Evolutionary conservation across 1,140 invertebrate species (phyloP).

Genomic region (Ridgeia piscesae): DNA sequence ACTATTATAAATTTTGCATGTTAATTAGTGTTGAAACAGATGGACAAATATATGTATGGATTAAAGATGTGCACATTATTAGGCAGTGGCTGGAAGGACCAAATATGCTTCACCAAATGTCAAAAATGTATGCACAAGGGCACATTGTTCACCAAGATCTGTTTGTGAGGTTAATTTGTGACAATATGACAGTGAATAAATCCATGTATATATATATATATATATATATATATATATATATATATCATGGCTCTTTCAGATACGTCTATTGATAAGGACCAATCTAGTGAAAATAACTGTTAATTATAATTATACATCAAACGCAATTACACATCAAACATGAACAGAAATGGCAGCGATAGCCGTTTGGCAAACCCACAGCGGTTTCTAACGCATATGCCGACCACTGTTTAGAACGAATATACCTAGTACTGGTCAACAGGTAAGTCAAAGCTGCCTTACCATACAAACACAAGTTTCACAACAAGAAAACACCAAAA

Average conservation of each 20-base stretch:
- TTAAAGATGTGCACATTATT: neutral
- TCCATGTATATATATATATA: neutral
- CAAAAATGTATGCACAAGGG: neutral
- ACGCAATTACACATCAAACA: neutral
- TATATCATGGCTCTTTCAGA: neutral
- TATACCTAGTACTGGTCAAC: neutral
- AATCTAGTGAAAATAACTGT: neutral
- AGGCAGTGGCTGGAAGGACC: neutral
- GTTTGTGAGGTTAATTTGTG: neutral
- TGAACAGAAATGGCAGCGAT: neutral
- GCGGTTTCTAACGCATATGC: neutral
- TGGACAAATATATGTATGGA: neutral
- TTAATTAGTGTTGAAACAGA: neutral
- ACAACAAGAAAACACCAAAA: neutral
- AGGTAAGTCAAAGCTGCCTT: neutral
- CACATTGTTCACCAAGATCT: too few species aligned
- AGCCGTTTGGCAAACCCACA: neutral
- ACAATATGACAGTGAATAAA: neutral
- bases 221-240: neutral
- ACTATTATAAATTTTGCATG: neutral
- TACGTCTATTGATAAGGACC: neutral
- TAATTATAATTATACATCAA: too few species aligned
- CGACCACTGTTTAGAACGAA: neutral
- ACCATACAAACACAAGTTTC: neutral
- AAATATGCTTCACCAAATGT: neutral